Evolutionary conservation across 2,888 invertebrate genomes (phyloP).

Genomic region (Erebia palarica): DNA sequence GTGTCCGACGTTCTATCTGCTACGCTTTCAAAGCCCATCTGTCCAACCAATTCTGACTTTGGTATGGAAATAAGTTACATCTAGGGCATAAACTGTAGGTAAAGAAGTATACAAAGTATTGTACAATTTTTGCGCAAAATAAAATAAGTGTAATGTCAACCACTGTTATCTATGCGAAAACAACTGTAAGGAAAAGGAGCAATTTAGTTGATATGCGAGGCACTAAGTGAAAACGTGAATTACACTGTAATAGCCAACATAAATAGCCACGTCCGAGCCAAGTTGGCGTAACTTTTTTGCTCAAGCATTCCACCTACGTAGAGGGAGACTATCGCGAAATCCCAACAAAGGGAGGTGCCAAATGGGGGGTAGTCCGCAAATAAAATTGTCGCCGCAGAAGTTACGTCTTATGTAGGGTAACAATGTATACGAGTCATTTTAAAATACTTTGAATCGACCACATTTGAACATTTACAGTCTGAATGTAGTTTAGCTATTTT

Average conservation of each 20-base stretch:
- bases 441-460: neutral
- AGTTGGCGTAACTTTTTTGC: slow-evolving; percentile 48
- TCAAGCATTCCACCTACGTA: slow-evolving; percentile 48
- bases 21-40: too few species aligned
- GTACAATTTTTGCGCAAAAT: neutral
- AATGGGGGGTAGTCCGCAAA: slow-evolving; percentile 60
- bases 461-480: neutral
- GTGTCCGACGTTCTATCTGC: neutral
- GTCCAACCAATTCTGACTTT: too few species aligned
- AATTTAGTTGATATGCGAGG: slow-evolving; percentile 35
- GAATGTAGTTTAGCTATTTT: too few species aligned
- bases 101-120: too few species aligned
- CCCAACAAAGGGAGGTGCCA: slow-evolving; percentile 57
- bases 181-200: slow-evolving; percentile 25
- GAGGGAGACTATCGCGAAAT: slow-evolving; percentile 46
- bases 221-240: slow-evolving; percentile 39
- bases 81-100: too few species aligned
- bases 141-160: slow-evolving; percentile 2
- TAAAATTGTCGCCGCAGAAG: slow-evolving; percentile 63
- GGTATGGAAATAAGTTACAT: too few species aligned
- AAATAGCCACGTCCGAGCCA: slow-evolving; percentile 41
- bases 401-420: slow-evolving; percentile 55
- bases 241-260: slow-evolving; percentile 41
- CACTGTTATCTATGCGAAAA: slow-evolving; percentile 19
- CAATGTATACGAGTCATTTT: slow-evolving; percentile 3